phyloP scores from a whole-genome alignment of 2,797 vertebrate genomes.

The Orestias chungarensis region DNA sequence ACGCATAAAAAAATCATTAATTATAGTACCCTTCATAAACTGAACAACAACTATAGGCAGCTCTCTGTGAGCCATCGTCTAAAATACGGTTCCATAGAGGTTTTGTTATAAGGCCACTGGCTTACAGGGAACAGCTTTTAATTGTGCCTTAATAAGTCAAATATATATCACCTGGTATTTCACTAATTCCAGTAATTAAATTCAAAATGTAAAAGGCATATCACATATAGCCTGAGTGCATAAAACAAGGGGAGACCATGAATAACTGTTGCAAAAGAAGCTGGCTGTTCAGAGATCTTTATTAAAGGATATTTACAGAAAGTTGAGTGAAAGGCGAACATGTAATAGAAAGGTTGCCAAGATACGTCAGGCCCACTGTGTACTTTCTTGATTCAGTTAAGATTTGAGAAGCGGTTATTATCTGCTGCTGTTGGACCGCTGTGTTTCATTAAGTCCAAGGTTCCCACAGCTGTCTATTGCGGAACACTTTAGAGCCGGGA shows the following conservation, averaged over 20 bases:
- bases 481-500: no score
- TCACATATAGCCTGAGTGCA: neutral
- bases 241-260: no score
- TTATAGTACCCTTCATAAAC: constrained; percentile 41
- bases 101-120: no score
- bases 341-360: neutral
- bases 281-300: neutral
- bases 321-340: neutral
- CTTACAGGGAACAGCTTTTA: constrained; percentile 1
- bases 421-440: neutral
- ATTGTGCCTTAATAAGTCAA: no score
- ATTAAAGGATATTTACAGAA: neutral
- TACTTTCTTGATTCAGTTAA: neutral
- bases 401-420: neutral
- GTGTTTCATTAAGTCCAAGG: neutral
- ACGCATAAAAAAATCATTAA: constrained; percentile 14
- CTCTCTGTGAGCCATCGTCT: constrained; percentile 28
- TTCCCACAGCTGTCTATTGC: no score
- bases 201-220: neutral
- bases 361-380: neutral
- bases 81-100: no score
- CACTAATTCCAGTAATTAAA: neutral
- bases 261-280: neutral
- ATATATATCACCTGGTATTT: neutral
- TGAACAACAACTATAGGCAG: constrained; percentile 29